Evolutionary conservation across 2,113 vertebrate genomes (phyloP).

Genomic region (Larimichthys polyactis): DNA sequence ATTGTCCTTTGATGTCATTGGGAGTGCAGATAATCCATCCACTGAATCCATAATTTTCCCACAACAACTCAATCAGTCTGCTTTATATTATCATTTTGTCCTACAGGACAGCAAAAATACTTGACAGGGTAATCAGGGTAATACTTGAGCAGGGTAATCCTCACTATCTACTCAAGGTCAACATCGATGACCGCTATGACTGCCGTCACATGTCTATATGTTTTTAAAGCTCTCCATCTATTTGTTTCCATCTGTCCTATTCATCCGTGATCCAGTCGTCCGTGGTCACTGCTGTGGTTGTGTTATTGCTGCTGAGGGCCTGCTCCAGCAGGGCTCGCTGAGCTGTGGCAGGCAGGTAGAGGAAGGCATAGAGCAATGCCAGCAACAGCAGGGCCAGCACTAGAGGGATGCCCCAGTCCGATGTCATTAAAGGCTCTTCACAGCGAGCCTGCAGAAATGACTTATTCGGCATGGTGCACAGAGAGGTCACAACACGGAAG

Average conservation of each 20-base stretch:
- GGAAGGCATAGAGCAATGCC: conserved; percentile 81
- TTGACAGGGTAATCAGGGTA: background rate
- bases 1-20: background rate
- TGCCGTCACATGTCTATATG: conserved; percentile 10
- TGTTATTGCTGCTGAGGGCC: conserved; percentile 73
- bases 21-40: background rate
- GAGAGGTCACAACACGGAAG: background rate
- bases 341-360: conserved; percentile 82
- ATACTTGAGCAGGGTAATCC: background rate
- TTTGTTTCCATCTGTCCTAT: background rate
- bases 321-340: conserved; percentile 79
- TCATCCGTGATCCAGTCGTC: conserved; percentile 52
- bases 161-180: conserved; percentile 17
- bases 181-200: background rate
- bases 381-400: conserved; percentile 83
- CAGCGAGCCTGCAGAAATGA: conserved; percentile 85
- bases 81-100: background rate
- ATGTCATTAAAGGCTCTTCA: conserved; percentile 80
- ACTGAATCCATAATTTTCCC: background rate
- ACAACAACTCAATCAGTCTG: background rate
- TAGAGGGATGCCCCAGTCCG: conserved; percentile 83
- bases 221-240: background rate
- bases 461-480: conserved; percentile 66
- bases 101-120: background rate
- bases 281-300: conserved; percentile 27